Base-by-base conservation (phyloP, 1,140 invertebrate species). In the Solenopsis invicta region DNA sequence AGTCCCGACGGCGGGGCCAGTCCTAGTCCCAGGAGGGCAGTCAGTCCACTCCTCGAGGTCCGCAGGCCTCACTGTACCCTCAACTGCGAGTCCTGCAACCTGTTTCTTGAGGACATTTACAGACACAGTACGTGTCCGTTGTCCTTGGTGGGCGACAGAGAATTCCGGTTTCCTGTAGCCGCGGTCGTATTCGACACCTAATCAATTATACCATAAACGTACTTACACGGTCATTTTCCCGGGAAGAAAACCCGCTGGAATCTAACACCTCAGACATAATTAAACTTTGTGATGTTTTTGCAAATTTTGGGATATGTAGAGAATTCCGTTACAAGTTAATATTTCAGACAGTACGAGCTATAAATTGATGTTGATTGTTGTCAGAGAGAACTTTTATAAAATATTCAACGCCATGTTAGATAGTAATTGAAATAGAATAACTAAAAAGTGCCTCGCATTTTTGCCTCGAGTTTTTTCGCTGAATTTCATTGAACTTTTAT, bases 21-120 rank as follows among this genome's bases (percentile, higher is more conserved):
- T 86, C 97, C 95, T 24, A 95, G 94, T 86, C 97, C 97, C n/a
- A 95, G 97, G 86, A 95, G 97, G 76, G 97, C 97, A 0, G 96
- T 97, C 56, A 97, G 97, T 89, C 97, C 97, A 2, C 93, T 97
- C 41, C 95, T 97, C 62, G 97, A 97, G 94, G 96, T 97, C 84
- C 95, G 97, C 24, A 94, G 97, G 71, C 97, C 97, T 29, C 97
- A 97, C 90, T 97, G 97, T 94, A 97, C 97, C 2, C 95, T 97
- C 29, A 97, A 97, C 92, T 97, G 97, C 92, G 96, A 97, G 88
- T 96, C 96, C 86, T 97, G 97, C 95, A 97, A 96, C 69, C 95
- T 96, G 54, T 96, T 96, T 78, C 95, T 97, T 54, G 97, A 97
- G 92, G 97, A 97, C 87, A 96, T 97, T 87, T 97, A 97, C 94